A percentile compares a stretch with the other conserved stretches of the same genome.
These are phyloP conservation scores for Cottus gobio DNA, from an alignment of 2,113 vertebrate species.

Conservation along the genomic window DNA sequence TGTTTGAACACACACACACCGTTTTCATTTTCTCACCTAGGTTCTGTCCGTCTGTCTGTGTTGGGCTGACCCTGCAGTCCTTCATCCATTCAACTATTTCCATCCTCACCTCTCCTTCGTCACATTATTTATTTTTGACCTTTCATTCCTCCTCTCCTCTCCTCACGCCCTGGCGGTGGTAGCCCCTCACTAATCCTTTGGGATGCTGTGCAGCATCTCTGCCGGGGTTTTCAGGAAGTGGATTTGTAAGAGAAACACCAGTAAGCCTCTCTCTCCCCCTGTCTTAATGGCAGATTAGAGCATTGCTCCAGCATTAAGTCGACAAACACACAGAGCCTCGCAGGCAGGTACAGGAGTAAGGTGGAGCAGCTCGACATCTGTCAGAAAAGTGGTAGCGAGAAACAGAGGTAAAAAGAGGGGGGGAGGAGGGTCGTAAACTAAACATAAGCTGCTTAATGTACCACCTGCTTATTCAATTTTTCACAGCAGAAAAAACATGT, in stretches of 20 bases:
- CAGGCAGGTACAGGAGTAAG: constrained; percentile 74
- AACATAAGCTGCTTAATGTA: constrained; percentile 76
- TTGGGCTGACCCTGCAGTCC: neutral
- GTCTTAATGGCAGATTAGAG: constrained; percentile 82
- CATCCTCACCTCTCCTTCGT: constrained; percentile 30
- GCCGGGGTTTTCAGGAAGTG: constrained; percentile 73
- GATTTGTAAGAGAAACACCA: constrained; percentile 83
- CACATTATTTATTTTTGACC: constrained; percentile 36
- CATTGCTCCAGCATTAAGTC: constrained; percentile 69
- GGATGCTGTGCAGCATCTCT: constrained; percentile 67
- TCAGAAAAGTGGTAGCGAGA: constrained; percentile 35
- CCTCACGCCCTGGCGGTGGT: constrained; percentile 6
- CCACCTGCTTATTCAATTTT: constrained; percentile 67
- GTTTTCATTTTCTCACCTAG: constrained; percentile 8
- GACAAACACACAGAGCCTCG: constrained; percentile 71
- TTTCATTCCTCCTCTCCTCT: neutral
- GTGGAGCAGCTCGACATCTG: constrained; percentile 68
- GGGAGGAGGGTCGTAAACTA: constrained; percentile 53
- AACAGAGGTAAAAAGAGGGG: constrained; percentile 24
- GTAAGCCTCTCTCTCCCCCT: constrained; percentile 72
- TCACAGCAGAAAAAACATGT: constrained; percentile 58
- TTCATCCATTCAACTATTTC: constrained; percentile 7
- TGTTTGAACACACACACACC: constrained; percentile 16
- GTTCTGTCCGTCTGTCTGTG: neutral
- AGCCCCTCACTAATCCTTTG: constrained; percentile 65